Base-by-base conservation (phyloP, 1,140 invertebrate genomes). In the Heliconius hermathena region DNA sequence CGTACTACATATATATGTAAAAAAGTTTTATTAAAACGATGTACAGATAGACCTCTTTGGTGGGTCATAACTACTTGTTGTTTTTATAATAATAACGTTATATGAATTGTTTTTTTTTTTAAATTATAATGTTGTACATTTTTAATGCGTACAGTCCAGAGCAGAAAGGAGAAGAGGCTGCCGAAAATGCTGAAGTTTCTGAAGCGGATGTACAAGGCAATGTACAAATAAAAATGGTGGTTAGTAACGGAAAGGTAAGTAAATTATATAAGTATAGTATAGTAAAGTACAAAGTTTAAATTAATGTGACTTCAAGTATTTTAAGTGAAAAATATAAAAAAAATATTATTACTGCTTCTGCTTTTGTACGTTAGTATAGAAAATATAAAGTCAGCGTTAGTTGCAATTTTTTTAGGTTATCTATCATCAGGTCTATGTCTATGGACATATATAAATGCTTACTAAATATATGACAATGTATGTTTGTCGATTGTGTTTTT, bases 161-260 rank as follows among this genome's bases (percentile, higher is more conserved):
- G 87, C 95, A 95, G 86, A 95, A 95, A 80, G 89, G 91, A 49
- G 93, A 95, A 79, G 91, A 94, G 76, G 87, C 90, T 78, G 87
- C 89, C n/a, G 91, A 89, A 49, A 89, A 76, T 76, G 87, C 81
- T 33, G 90, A 88, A 73, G 79, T 83, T 0, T 49, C 80, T 1
- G 92, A 93, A 74, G 92, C 89, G 46, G 94, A 93, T 73, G 91
- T 94, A 41, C 85, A 98, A 92, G 97, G 98, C 66, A 96, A 95
- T 79, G 95, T 98, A 76, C 96, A 97, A 83, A 96, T 97, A 84
- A 98, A 98, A 95, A 96, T 97, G 84, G 97, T 97, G 66, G 96
- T 97, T 88, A 95, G 97, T 79, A 97, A 98, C 93, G 97, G 97
- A 87, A 97, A 97, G 96, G 97, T 97, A 54, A 78, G 22, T 38